Evolutionary conservation across 2,888 invertebrate species (phyloP), one percentile per base, ranked within the genome.

Genomic region (Drosophila borborema): DNA sequence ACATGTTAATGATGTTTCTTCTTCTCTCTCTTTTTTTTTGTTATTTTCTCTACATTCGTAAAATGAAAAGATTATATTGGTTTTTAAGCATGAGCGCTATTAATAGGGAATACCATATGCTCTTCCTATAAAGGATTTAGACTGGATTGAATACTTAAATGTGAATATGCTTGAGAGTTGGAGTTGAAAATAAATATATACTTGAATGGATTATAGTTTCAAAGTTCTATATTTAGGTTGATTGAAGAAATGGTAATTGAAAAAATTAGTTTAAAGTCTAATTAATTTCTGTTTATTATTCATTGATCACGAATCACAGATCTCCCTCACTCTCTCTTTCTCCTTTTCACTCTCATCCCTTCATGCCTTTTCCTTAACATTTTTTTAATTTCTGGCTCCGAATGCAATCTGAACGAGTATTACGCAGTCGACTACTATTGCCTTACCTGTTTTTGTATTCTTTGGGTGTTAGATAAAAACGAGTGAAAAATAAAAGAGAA

Each of bases 1-100:
- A 85, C 86, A 85, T 85, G 85, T 85, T 85, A 85, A 85, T 89
- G 86, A 86, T 89, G 87, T 85, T 89, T 86, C 67, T 82, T 74
- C 45, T 62, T 41, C 31, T 59, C 18, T 28, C 3, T 34, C 18
- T 18, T 12, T 20, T 20, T 20, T 20, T 1, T 66, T 53, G 54
- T 66, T 31, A 41, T 54, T 40, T 14, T 60, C 18, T 14, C 5
- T 40, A 28, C 20, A 14, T 2, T 14, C 8, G 34, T 3, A 2
- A 18, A 20, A 3, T 20, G 14, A 51, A 36, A 2, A 2, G 18
- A 4, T 34, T 36, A 51, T 36, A 51, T 51, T 10, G 31, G 49
- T 34, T 34, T 34, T 18, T 10, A 1, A 5, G 1, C 10, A 28
- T 16, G 8, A 8, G 1, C 3, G 16, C 14, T 49, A 6, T 5